Base-by-base conservation (phyloP, 1,140 invertebrate genomes). In the Battus philenor region DNA sequence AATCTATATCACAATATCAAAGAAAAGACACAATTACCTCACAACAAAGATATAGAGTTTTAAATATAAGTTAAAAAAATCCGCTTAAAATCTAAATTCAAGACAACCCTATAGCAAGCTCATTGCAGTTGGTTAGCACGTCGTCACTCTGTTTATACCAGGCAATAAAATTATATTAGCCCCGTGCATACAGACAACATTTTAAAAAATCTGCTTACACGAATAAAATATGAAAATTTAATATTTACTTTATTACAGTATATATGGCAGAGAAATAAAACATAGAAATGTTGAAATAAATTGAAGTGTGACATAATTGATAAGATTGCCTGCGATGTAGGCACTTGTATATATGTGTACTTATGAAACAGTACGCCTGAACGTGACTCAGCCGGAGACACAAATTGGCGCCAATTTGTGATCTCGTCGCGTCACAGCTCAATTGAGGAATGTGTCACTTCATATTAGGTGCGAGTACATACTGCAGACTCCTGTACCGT, bases 391-490 rank as follows among this genome's bases (percentile, higher is more conserved):
- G 71, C 68, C 74, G 69, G 75, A 76, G 75, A 70, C 69, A 55
- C 62, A 77, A 84, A 84, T 84, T 84, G 74, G 64, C 62, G 77
- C 73, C 79, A 81, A 84, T 84, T 81, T 64, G 71, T 68, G 69
- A 76, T 74, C 70, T 64, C 70, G 62, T 54, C 47, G 58, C 61
- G 61, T 64, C 68, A 68, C 55, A 58, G 60, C 67, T 74, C 80
- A 84, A 83, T 83, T 83, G 75, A 83, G 71, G 79, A 77, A 76
- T 81, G 78, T 79, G 75, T 76, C 77, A 74, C 73, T 73, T 72
- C 47, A 64, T 54, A 68, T 68, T 61, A 66, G 52, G 41, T 53
- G 48, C 52, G 36, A 54, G 50, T 56, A 55, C 38, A 32, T 47
- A 45, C 54, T 54, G 47, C 11, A 22, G 7, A 11, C 8, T 24